A percentile compares a stretch with the other conserved stretches of the same genome.
phyloP scores from a whole-genome alignment of 2,113 vertebrate species.

The Clarias macrocephalus region DNA sequence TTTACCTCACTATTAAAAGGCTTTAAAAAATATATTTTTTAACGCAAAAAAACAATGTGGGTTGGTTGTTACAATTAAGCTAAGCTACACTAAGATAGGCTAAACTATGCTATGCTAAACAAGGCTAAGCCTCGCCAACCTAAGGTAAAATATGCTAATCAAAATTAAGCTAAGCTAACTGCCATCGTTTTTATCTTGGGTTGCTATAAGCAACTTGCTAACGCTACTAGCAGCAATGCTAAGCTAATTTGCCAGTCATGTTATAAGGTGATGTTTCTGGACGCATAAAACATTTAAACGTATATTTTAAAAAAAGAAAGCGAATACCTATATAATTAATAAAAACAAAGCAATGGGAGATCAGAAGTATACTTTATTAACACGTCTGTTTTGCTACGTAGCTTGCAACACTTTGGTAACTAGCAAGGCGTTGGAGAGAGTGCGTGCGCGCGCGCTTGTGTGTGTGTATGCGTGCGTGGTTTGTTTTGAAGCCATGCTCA shows the following conservation, averaged over 20 bases:
- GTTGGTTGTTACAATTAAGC: not conserved
- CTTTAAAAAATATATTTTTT: no score
- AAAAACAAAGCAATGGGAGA: not conserved
- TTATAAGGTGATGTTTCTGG: not conserved
- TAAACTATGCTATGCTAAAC: not conserved
- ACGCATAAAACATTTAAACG: not conserved
- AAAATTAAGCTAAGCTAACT: not conserved
- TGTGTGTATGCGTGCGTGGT: no score
- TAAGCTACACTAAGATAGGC: not conserved
- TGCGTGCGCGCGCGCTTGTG: no score
- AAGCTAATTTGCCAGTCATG: constrained; percentile 32
- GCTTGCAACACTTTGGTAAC: not conserved
- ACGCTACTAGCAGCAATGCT: not conserved
- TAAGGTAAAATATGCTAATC: not conserved
- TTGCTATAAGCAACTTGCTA: constrained; percentile 2
- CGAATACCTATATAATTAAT: not conserved
- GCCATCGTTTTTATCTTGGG: not conserved
- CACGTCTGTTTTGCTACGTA: not conserved
- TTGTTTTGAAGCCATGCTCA: not conserved
- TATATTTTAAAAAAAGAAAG: not conserved
- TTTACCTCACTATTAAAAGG: not conserved
- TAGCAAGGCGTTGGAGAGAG: not conserved
- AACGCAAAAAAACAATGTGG: not conserved
- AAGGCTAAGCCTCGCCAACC: not conserved
- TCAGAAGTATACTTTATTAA: not conserved